Evolutionary conservation across 2,113 vertebrate species (phyloP).

Genomic region (Bothrops jararaca): DNA sequence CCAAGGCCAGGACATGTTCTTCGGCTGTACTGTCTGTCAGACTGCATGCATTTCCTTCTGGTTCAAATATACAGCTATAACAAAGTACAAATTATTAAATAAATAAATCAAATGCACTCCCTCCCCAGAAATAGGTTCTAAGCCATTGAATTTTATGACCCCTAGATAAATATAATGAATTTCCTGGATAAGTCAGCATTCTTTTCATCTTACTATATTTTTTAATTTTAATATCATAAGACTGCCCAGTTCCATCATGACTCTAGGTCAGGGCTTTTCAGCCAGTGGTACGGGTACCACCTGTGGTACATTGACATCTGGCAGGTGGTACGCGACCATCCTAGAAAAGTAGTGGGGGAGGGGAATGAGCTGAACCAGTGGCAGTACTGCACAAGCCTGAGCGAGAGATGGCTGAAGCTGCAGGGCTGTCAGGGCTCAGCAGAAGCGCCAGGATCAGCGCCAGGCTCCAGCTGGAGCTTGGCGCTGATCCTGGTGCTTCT

Average conservation of each 20-base stretch:
- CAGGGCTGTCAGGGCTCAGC: no score
- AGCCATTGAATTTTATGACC: constrained; percentile 17
- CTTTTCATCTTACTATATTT: neutral
- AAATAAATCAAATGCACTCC: neutral
- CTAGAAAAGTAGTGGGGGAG: no score
- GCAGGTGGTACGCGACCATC: no score
- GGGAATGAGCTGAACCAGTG: no score
- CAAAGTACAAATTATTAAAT: constrained; percentile 32
- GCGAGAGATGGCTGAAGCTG: no score
- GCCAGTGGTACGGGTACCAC: no score
- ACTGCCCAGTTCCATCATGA: neutral
- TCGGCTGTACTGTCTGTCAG: constrained; percentile 95
- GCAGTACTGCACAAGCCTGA: no score
- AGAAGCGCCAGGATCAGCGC: no score
- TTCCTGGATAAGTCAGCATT: neutral
- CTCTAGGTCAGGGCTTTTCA: no score
- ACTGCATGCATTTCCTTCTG: constrained; percentile 94
- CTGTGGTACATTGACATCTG: no score
- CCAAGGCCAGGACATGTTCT: constrained; percentile 93
- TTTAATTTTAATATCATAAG: neutral
- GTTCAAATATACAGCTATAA: constrained; percentile 88
- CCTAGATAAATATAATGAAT: constrained; percentile 1
- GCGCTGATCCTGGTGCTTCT: no score
- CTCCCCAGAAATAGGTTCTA: neutral
- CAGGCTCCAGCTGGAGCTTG: no score